Evolutionary conservation across 2,797 vertebrate species (phyloP).

Genomic region (Lacerta bilineata): DNA sequence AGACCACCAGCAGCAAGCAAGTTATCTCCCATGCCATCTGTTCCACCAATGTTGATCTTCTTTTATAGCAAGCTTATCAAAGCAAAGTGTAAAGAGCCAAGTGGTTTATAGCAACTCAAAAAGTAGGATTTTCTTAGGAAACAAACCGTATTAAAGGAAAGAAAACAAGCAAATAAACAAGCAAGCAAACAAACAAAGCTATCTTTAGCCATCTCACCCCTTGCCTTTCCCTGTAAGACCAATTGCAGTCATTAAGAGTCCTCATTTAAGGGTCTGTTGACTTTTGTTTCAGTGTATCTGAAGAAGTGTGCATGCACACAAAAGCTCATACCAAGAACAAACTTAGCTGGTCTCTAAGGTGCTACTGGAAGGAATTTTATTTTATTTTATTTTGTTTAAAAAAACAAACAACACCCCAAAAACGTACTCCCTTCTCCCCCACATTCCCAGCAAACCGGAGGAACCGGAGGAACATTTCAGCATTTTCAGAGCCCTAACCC

Average conservation of each 20-base stretch:
- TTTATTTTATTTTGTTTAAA: too few relatives aligned
- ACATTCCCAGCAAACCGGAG: background rate
- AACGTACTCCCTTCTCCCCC: background rate
- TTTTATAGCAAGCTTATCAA: background rate
- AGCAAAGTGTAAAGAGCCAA: background rate
- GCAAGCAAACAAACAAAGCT: too few relatives aligned
- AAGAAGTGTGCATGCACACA: too few relatives aligned
- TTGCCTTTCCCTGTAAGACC: too few relatives aligned
- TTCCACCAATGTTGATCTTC: background rate
- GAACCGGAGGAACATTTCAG: background rate
- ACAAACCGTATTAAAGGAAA: background rate
- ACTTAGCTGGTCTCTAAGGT: too few relatives aligned
- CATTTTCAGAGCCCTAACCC: background rate
- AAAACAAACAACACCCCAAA: too few relatives aligned
- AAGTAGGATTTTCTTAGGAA: background rate
- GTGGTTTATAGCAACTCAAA: background rate
- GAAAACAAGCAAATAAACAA: background rate
- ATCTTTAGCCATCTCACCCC: too few relatives aligned
- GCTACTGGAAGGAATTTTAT: too few relatives aligned
- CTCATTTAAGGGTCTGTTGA: too few relatives aligned
- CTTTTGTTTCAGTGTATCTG: too few relatives aligned
- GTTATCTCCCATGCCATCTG: background rate
- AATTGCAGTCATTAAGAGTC: too few relatives aligned
- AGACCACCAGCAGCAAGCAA: background rate
- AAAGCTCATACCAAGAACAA: too few relatives aligned